Evolutionary conservation across 1,140 invertebrate species (phyloP).

Genomic region (Gyrodactylus bullatarudis): DNA sequence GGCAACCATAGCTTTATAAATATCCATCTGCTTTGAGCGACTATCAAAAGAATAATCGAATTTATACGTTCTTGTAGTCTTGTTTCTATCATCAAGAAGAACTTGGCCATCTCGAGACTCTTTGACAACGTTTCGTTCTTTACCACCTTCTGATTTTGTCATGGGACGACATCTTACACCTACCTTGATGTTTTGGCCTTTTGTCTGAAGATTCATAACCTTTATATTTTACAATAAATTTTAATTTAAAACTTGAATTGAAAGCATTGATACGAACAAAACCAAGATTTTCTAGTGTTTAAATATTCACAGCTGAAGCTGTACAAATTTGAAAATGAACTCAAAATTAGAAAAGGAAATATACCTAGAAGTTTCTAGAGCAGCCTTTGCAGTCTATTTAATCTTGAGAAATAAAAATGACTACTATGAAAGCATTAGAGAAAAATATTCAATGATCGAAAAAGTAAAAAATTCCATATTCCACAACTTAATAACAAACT

Average conservation of each 20-base stretch:
- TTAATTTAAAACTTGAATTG: no score
- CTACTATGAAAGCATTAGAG: no score
- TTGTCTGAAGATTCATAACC: no score
- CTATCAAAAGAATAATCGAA: background rate
- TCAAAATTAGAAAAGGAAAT: background rate
- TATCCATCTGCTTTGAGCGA: background rate
- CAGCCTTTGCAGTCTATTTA: background rate
- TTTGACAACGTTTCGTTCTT: background rate
- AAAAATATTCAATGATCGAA: no score
- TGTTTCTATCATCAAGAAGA: background rate
- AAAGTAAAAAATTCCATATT: no score
- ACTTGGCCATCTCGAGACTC: background rate
- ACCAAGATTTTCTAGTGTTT: no score
- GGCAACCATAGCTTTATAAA: conserved; percentile 31
- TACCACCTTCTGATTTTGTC: background rate
- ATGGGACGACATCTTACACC: background rate
- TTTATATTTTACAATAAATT: no score
- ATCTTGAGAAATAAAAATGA: background rate
- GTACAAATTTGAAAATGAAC: no score
- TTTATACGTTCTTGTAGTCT: background rate
- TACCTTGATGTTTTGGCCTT: background rate
- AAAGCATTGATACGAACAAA: no score
- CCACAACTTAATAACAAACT: no score
- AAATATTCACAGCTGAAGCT: no score
- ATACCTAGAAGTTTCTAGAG: background rate